Evolutionary conservation across 2,888 invertebrate genomes (phyloP).

Genomic region (Argyresthia albistria): DNA sequence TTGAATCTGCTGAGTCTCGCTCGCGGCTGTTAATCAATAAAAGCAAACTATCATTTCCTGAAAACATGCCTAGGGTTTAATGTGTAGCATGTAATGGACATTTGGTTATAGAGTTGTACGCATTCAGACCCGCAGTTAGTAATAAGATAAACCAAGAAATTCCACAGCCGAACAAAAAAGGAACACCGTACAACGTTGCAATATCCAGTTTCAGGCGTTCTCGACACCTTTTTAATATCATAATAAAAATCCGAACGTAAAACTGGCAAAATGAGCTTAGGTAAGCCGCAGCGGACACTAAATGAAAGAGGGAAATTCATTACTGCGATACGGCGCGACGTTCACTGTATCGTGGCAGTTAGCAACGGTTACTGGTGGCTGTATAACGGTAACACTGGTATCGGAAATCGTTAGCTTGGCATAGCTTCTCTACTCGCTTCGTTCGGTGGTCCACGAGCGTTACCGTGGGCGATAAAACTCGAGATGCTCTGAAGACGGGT

Average conservation of each 20-base stretch:
- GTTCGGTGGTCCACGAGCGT: constrained; percentile 41
- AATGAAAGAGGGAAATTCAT: constrained; percentile 50
- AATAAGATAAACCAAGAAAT: no score
- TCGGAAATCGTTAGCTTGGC: constrained; percentile 52
- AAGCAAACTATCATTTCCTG: no score
- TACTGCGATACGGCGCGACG: constrained; percentile 27
- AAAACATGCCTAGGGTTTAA: no score
- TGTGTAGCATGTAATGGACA: no score
- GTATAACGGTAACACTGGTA: constrained; percentile 38
- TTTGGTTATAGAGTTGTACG: no score
- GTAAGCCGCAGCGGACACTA: constrained; percentile 27
- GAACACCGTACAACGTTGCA: neutral
- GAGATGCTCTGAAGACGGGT: constrained; percentile 7
- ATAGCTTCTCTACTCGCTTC: constrained; percentile 23
- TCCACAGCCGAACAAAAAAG: neutral
- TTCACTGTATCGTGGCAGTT: constrained; percentile 34
- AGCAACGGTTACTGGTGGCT: constrained; percentile 33
- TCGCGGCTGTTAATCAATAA: no score
- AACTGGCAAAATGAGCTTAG: constrained; percentile 15
- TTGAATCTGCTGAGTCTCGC: no score
- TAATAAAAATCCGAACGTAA: constrained; percentile 9
- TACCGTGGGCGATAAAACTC: constrained; percentile 22
- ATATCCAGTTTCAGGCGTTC: neutral
- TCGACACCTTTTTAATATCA: constrained; percentile 9
- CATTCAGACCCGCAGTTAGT: no score